These are phyloP conservation scores for Galerucella calmariensis DNA, from an alignment of 2,888 invertebrate genomes.

Conservation along the genomic window DNA sequence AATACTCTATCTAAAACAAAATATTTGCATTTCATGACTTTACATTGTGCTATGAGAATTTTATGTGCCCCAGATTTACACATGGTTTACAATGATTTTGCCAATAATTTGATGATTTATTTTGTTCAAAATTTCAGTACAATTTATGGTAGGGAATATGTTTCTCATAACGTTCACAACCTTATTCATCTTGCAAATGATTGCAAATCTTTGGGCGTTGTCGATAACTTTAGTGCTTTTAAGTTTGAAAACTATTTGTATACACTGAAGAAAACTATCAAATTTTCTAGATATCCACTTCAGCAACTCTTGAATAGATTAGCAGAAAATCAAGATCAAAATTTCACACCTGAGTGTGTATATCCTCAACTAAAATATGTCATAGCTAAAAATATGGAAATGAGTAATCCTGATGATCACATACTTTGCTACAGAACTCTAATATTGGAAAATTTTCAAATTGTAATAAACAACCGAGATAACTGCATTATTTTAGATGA, in stretches of 20 bases:
- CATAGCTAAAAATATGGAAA: background rate
- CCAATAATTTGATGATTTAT: conserved; percentile 25
- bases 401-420: background rate
- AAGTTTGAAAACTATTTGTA: conserved; percentile 40
- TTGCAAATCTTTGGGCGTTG: conserved; percentile 26
- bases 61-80: conserved; percentile 23
- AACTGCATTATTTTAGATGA: conserved; percentile 2
- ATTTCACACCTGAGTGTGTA: conserved; percentile 9
- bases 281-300: conserved; percentile 22
- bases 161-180: conserved; percentile 27
- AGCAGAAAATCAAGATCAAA: conserved; percentile 24
- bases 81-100: conserved; percentile 27
- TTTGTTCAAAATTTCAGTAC: conserved; percentile 28
- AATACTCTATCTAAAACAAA: conserved; percentile 27
- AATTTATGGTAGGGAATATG: conserved; percentile 24
- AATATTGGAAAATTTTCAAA: background rate
- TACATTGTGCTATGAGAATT: conserved; percentile 41
- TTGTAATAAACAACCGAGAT: conserved; percentile 1
- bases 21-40: conserved; percentile 40
- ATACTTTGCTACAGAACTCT: conserved; percentile 3
- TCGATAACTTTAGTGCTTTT: conserved; percentile 38
- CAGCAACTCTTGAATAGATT: conserved; percentile 25
- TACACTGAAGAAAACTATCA: conserved; percentile 26
- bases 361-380: conserved; percentile 3
- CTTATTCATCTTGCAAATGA: conserved; percentile 37